Conservation (phyloP, 1,140 invertebrate species). For the Rhynchophorus ferrugineus region DNA sequence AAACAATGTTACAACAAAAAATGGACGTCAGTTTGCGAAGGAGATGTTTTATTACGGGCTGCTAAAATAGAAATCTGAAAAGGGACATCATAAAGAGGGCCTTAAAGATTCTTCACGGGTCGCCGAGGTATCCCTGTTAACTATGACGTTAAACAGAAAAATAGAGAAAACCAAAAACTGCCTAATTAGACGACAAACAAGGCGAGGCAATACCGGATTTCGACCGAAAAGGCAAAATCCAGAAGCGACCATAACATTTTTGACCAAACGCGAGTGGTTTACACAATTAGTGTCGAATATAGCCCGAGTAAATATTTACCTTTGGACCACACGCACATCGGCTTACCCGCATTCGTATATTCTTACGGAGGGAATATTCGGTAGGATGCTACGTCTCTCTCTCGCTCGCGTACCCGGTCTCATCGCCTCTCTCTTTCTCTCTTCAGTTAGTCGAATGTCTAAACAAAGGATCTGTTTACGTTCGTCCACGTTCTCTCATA, state of each 20-base stretch:
- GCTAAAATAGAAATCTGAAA: no score
- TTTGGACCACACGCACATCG: constrained; percentile 13
- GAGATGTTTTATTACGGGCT: no score
- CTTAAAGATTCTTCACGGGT: no score
- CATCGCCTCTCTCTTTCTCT: constrained; percentile 13
- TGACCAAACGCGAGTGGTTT: constrained; percentile 21
- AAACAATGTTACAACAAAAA: no score
- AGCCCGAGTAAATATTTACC: constrained; percentile 20
- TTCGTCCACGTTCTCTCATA: constrained; percentile 18
- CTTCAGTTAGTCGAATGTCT: no score
- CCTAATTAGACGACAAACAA: neutral
- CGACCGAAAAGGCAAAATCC: constrained; percentile 14
- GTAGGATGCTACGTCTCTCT: no score
- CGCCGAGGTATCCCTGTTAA: no score
- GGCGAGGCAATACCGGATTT: constrained; percentile 1
- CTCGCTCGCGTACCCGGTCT: no score
- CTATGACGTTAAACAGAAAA: no score
- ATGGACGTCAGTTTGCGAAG: no score
- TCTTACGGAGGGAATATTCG: no score
- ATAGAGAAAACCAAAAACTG: neutral
- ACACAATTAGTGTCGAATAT: constrained; percentile 24
- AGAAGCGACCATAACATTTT: constrained; percentile 19
- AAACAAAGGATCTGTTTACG: constrained; percentile 18
- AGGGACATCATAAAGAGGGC: no score
- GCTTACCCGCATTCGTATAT: neutral